phyloP scores from a whole-genome alignment of 2,113 vertebrate species.

The Gavia stellata region DNA sequence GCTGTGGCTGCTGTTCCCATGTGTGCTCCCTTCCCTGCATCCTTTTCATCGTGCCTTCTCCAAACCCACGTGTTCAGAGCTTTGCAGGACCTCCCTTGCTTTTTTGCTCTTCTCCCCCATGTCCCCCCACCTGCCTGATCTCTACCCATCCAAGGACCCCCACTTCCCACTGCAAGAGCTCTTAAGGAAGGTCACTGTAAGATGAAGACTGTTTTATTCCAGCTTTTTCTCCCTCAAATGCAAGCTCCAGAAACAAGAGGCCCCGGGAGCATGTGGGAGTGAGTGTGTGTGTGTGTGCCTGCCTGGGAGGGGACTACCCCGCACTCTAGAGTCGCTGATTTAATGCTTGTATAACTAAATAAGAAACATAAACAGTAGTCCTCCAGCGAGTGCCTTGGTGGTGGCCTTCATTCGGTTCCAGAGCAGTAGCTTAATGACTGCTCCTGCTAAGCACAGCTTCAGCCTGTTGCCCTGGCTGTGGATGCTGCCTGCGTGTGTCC shows the following conservation, averaged over 20 bases:
- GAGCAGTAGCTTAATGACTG: slow-evolving; percentile 66
- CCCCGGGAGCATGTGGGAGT: neutral
- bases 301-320: slow-evolving; percentile 17
- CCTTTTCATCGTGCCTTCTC: neutral
- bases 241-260: neutral
- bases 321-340: neutral
- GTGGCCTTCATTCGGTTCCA: slow-evolving; percentile 17
- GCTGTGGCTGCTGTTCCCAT: neutral
- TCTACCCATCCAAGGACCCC: neutral
- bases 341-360: slow-evolving; percentile 53
- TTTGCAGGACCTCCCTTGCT: neutral
- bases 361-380: slow-evolving; percentile 53
- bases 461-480: slow-evolving; percentile 16
- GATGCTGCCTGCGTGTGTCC: neutral
- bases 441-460: slow-evolving; percentile 35
- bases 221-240: neutral
- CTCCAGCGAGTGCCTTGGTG: neutral
- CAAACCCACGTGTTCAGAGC: neutral
- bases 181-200: neutral
- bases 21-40: neutral
- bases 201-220: neutral
- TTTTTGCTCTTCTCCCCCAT: neutral
- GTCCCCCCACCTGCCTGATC: neutral
- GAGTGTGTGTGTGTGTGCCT: neutral
- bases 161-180: neutral